Evolutionary conservation across 2,113 vertebrate genomes (phyloP), one percentile per base, ranked within the genome.

Genomic region (Taurulus bubalis): DNA sequence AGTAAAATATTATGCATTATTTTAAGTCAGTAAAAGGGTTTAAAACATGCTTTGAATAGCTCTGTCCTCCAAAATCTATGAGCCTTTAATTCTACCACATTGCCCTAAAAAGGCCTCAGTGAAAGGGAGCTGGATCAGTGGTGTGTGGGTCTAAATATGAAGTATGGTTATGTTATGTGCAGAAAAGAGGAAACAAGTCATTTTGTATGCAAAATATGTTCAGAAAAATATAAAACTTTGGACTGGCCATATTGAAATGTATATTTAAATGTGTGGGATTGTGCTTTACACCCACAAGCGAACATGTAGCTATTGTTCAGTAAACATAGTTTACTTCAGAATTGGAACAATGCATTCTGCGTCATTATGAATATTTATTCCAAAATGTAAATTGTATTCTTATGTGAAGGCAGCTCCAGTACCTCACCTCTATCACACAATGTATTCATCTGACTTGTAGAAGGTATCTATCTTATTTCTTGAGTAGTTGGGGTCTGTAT

Each of bases 21-120:
- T 5, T 47, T 55, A 74, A 75, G 77, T 77, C 16, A 73, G 47
- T 4, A 62, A 51, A 75, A 62, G 22, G 45, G 18, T 15, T 58
- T 8, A 34, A 66, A 77, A 45, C 18, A 45, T 53, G 32, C 42
- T 78, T 24, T 12, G 62, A 42, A 22, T 67, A 40, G 38, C 24
- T 60, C 4, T 12, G 3, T 28, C 11, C 8, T 7, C 1, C 7
- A 30, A 32, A 59, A 70, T 20, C 34, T 53, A 6, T n/a, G 8
- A 20, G 60, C 45, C n/a, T 77, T 66, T 80, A 9, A 24, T 71
- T 65, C 18, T 11, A 9, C 9, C 20, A 51, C 34, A 10, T n/a
- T 32, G 26, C 18, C 67, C 22, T 70, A 58, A 34, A 78, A 84
- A 70, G 30, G 11, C 55, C 34, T 51, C 47, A 26, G 9, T n/a